These are phyloP conservation scores for Pogoniulus pusillus DNA, from an alignment of 2,797 vertebrate genomes.

Conservation along the genomic window DNA sequence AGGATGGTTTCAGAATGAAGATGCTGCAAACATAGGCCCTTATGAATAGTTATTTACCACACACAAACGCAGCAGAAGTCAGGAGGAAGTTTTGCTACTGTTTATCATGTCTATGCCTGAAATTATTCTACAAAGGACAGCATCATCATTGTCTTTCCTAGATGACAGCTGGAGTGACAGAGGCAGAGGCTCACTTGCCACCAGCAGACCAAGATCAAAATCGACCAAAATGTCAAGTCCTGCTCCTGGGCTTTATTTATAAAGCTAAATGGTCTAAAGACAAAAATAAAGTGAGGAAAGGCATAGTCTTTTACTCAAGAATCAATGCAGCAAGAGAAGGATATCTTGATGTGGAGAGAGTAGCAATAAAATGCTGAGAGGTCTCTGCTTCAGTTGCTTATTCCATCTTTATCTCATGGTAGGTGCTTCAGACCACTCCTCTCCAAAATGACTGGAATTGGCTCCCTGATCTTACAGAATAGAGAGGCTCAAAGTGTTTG, in stretches of 20 bases:
- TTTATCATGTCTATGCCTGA: neutral
- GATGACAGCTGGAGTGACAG: fast-evolving
- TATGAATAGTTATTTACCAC: neutral
- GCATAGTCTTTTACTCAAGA: neutral
- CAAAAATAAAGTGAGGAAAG: neutral
- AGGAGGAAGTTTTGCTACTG: neutral
- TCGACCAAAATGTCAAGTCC: neutral
- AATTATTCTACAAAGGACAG: neutral
- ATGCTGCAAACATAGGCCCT: neutral
- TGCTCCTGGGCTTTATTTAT: neutral
- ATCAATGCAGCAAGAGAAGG: neutral
- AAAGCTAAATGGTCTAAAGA: neutral
- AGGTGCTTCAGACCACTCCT: neutral
- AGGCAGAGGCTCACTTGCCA: neutral
- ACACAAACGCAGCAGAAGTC: neutral
- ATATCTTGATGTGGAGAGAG: neutral
- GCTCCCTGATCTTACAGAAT: neutral
- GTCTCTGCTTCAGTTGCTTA: neutral
- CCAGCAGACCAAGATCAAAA: neutral
- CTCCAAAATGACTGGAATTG: neutral
- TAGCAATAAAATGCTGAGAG: neutral
- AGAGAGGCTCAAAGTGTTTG: neutral
- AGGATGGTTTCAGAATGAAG: neutral
- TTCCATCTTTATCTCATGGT: neutral
- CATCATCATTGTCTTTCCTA: neutral